Evolutionary conservation across 1,140 invertebrate genomes (phyloP), one percentile per base, ranked within the genome.

Genomic region (Lycorma delicatula): DNA sequence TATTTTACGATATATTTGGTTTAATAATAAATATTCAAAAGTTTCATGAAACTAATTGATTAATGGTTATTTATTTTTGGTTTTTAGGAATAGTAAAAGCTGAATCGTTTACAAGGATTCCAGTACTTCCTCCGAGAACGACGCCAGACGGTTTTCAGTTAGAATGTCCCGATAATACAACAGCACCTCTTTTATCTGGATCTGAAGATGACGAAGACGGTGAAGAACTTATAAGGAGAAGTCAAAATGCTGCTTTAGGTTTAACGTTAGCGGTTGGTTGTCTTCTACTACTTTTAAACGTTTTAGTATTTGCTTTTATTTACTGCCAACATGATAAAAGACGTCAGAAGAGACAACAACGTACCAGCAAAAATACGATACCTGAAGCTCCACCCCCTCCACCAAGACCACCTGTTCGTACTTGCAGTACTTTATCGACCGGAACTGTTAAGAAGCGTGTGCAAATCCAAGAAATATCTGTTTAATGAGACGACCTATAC

Each of bases 321-420:
- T 44, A 44, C 41, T 44, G 41, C 41, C 41, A 44, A 22, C 41
- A 44, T 22, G 41, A 44, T 44, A 44, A 44, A 22, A 16, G 41
- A 18, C 41, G 41, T 44, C 41, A 44, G 41, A 44, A 44, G 13
- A 44, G 23, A 13, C 16, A 16, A 16, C 16, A 22, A 3, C 41
- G 41, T 22, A 16, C 23, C 18, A 44, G 23, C 16, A 44, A 44
- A 44, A 44, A 22, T 44, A 44, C 41, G 41, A 16, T n/a, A 9
- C 31, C 41, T 7, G 16, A 16, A 16, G 16, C 41, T 2, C 41
- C 41, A 1, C 41, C 41, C 5, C 41, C 41, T 12, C 41, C 41
- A 16, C 41, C 41, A 11, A 16, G 16, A 16, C 41, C 41, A 16
- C 41, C 16, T 20, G 16, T 22, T 22, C 18, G 18, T 16, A 44